Percentiles rank a stretch among this genome's conserved stretches.
Evolutionary conservation across 2,888 invertebrate genomes (phyloP).

Genomic region (Heliconius charithonia): DNA sequence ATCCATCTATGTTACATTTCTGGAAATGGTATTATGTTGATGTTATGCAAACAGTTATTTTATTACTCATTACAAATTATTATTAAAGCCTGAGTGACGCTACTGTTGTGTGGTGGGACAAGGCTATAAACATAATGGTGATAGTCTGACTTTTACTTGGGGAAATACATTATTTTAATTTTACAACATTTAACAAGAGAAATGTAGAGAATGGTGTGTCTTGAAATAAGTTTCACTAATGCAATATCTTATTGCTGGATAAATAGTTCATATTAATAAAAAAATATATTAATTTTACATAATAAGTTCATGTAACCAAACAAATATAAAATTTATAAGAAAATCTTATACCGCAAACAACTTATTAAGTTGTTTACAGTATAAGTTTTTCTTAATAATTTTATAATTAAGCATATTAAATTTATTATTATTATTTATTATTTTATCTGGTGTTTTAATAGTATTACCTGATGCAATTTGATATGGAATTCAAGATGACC

Average conservation of each 20-base stretch:
- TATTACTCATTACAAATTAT: neutral
- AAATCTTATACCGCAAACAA: neutral
- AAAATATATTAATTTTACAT: neutral
- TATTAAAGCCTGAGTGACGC: no score
- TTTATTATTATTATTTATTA: neutral
- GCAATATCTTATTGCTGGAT: neutral
- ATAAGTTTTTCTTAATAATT: no score
- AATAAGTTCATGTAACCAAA: neutral
- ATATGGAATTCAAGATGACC: conserved; percentile 86
- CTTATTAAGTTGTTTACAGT: no score
- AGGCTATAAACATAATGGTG: neutral
- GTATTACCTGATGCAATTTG: conserved; percentile 86
- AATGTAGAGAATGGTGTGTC: no score
- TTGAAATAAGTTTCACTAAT: neutral
- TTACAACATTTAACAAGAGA: neutral
- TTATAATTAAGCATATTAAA: no score
- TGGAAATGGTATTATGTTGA: conserved; percentile 54
- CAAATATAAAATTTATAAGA: neutral
- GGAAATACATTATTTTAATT: neutral
- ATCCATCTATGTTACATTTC: conserved; percentile 91
- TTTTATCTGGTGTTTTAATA: neutral
- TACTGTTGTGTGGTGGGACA: no score
- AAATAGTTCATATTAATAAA: no score
- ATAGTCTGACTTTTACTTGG: neutral
- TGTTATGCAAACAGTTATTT: neutral